These are phyloP conservation scores for Crematogaster levior DNA, from an alignment of 2,888 invertebrate genomes.

Conservation along the genomic window DNA sequence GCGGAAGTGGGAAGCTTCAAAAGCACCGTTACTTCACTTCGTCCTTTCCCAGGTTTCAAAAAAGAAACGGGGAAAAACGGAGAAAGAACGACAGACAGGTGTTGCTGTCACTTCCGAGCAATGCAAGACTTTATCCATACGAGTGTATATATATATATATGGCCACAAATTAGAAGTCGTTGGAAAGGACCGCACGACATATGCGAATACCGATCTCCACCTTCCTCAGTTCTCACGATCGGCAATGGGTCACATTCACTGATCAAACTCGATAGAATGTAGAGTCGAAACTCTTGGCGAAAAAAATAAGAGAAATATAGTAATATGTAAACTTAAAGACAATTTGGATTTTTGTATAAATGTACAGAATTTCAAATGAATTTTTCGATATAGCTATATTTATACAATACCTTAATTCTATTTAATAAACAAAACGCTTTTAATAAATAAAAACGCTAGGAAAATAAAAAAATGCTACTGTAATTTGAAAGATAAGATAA, in stretches of 20 bases:
- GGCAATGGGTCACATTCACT: background rate
- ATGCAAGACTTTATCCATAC: background rate
- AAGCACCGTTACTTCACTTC: constrained; percentile 71
- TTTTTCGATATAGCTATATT: background rate
- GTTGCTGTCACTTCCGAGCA: constrained; percentile 15
- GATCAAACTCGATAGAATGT: background rate
- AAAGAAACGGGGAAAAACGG: constrained; percentile 51
- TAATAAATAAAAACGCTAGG: background rate
- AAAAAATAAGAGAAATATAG: background rate
- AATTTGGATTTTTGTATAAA: background rate
- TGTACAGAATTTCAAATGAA: background rate
- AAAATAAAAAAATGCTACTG: background rate
- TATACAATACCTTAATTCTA: background rate
- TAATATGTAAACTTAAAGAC: background rate
- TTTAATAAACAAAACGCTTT: background rate
- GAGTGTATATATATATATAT: background rate
- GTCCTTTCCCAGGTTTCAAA: constrained; percentile 21
- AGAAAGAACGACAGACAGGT: constrained; percentile 16
- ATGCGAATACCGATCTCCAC: constrained; percentile 23
- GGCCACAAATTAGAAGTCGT: constrained; percentile 77
- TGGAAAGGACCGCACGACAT: constrained; percentile 62
- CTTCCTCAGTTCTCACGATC: constrained; percentile 52
- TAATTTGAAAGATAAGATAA: background rate
- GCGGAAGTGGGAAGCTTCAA: constrained; percentile 76
- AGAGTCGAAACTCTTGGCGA: background rate